Percentiles rank a stretch among this genome's conserved stretches.
These are phyloP conservation scores for Drosophila macrothrix DNA, from an alignment of 2,888 invertebrate species.

Conservation along the genomic window DNA sequence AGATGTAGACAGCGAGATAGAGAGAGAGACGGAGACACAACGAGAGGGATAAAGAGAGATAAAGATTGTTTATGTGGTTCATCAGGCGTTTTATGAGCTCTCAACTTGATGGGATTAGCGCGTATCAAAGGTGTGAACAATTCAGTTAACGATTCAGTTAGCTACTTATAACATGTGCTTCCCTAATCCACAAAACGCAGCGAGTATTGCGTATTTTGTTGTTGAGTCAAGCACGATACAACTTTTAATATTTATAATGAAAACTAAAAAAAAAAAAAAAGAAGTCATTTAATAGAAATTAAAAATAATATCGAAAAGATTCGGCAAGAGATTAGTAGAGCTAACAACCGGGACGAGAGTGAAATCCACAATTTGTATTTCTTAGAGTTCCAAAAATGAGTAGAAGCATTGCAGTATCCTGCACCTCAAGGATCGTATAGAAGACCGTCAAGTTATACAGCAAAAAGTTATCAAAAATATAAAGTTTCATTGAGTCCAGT, in stretches of 20 bases:
- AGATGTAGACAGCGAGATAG: constrained; percentile 11
- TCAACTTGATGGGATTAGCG: constrained; percentile 1
- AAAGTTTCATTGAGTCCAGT: background rate
- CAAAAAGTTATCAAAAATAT: background rate
- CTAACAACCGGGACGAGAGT: background rate
- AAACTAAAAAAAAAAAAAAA: background rate
- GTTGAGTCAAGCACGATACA: too few relatives aligned
- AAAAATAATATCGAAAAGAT: background rate
- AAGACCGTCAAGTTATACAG: background rate
- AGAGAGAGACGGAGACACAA: background rate
- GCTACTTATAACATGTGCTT: background rate
- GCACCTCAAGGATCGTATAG: background rate
- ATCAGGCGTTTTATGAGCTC: constrained; percentile 19
- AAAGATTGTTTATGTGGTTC: constrained; percentile 23
- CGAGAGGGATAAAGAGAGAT: background rate
- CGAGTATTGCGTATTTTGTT: background rate
- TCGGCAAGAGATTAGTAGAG: background rate
- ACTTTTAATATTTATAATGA: background rate
- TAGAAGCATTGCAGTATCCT: too few relatives aligned
- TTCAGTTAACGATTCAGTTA: constrained; percentile 7
- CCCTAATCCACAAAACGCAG: background rate
- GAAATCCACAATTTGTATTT: background rate
- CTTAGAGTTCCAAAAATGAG: background rate
- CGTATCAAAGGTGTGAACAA: constrained; percentile 31
- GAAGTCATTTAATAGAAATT: background rate